Base-by-base conservation (phyloP, 1,140 invertebrate species). In the Heliconius congener region DNA sequence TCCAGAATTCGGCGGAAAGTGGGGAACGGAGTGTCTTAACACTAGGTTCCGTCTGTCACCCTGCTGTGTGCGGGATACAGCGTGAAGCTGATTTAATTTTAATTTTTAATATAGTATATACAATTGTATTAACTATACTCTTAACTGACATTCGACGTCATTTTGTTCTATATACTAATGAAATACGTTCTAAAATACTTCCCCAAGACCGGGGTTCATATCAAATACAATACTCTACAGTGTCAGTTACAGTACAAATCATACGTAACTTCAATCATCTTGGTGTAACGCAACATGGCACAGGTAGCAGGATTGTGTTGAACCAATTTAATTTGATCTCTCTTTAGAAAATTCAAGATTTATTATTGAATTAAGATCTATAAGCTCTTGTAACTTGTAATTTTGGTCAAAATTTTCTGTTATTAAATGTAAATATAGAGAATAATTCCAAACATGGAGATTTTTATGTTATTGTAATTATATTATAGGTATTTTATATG, bases 241-340 rank as follows among this genome's bases (percentile, higher is more conserved):
- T 83, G 89, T 90, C 88, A 88, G 80, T 87, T 86, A 85, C 80
- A 86, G 83, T 91, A 86, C 83, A 87, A 87, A 91, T 94, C 89
- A 94, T 90, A 86, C 77, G 72, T 87, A 90, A 88, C 87, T 84
- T 91, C 87, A 89, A 89, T 90, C 88, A 90, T 90, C 84, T 87
- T 84, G 88, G 78, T 82, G 37, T 90, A 92, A 92, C 85, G 73
- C 83, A 86, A 91, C 81, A 76, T 87, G 91, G 91, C 90, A 82
- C 83, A 85, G 83, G 81, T 85, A 84, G 84, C 82, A 74, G 60
- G 52, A 78, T 82, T 81, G 76, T 82, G 80, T 78, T 80, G 60
- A 74, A 78, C 92, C 88, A 92, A 34, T 86, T 81, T 86, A 72
- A 83, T 84, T 76, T 81, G 92, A 88, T 30, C 90, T 77, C 52